Percentiles rank a stretch among this genome's conserved stretches.
Evolutionary conservation across 1,140 invertebrate genomes (phyloP).

Genomic region (Zaprionus ornatus): DNA sequence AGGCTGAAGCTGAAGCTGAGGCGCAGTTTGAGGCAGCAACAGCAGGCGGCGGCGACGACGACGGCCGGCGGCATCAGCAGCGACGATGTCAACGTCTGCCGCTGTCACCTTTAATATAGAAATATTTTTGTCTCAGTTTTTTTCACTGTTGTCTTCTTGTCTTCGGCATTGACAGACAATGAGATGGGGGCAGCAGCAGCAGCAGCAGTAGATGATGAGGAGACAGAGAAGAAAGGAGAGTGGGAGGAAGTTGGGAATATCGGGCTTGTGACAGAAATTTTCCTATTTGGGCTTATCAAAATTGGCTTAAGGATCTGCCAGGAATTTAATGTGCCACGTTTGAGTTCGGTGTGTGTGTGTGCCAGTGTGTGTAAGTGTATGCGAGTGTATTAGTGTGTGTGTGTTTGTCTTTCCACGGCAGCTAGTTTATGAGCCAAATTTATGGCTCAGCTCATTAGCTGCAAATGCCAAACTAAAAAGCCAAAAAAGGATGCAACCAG

Average conservation of each 20-base stretch:
- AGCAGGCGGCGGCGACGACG: neutral
- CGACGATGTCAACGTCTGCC: constrained; percentile 62
- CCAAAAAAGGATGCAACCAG: constrained; percentile 10
- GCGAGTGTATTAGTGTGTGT: constrained; percentile 8
- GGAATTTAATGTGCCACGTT: constrained; percentile 56
- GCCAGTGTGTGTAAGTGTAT: constrained; percentile 15
- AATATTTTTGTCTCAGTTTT: constrained; percentile 50
- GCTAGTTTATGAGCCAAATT: constrained; percentile 65
- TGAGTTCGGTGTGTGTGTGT: constrained; percentile 1
- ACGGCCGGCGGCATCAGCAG: constrained; percentile 7
- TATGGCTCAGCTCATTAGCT: constrained; percentile 66
- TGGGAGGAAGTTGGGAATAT: neutral
- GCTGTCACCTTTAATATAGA: constrained; percentile 79
- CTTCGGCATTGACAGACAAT: constrained; percentile 67
- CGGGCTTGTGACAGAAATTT: neutral
- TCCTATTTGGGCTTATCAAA: constrained; percentile 62
- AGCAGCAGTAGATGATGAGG: neutral
- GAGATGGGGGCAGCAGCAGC: constrained; percentile 13
- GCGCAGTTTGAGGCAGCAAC: constrained; percentile 9
- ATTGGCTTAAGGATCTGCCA: constrained; percentile 62
- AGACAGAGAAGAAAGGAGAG: neutral
- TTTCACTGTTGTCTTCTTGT: neutral
- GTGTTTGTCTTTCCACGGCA: constrained; percentile 35
- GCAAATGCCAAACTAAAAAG: constrained; percentile 54
- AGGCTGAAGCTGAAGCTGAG: neutral